Conservation (phyloP, 92 coral and sea anemone genomes). For the Siderastrea siderea region DNA sequence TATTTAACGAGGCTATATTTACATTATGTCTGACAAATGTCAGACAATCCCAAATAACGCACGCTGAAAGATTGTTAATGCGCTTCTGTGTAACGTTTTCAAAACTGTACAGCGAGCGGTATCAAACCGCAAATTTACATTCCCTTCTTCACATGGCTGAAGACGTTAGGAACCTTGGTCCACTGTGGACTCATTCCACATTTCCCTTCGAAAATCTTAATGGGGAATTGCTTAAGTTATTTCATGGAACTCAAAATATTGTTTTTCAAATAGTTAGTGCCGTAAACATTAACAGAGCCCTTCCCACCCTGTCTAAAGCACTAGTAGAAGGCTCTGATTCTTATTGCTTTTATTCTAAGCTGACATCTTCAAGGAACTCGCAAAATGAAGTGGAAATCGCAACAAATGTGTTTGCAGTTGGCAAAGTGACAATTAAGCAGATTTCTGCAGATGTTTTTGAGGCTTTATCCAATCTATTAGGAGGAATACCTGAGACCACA, state of each 20-base stretch:
- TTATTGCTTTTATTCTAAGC: neutral
- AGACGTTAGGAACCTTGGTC: constrained; percentile 70
- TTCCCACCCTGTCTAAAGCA: constrained; percentile 5
- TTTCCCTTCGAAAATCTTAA: constrained; percentile 71
- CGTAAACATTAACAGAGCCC: constrained; percentile 9
- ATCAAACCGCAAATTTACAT: constrained; percentile 57
- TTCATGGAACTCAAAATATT: constrained; percentile 73
- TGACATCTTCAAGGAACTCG: neutral
- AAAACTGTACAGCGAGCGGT: constrained; percentile 41
- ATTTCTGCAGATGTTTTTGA: constrained; percentile 4
- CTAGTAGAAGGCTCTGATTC: neutral
- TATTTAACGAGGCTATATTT: constrained; percentile 5
- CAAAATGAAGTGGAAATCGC: constrained; percentile 10
- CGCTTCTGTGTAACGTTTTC: constrained; percentile 59
- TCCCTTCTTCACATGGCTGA: constrained; percentile 69
- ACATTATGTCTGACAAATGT: constrained; percentile 54
- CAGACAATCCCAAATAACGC: constrained; percentile 44
- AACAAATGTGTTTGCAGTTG: constrained; percentile 1
- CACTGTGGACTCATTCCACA: constrained; percentile 76
- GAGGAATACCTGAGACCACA: constrained; percentile 17
- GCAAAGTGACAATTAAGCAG: constrained; percentile 3
- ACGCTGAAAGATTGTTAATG: constrained; percentile 58
- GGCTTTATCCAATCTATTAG: constrained; percentile 6
- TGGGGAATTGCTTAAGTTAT: constrained; percentile 56
- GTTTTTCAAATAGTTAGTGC: constrained; percentile 49